Percentiles rank a stretch among this genome's conserved stretches.
Conservation (phyloP, 2,888 invertebrate species). For the Cylindroiulus punctatus region DNA sequence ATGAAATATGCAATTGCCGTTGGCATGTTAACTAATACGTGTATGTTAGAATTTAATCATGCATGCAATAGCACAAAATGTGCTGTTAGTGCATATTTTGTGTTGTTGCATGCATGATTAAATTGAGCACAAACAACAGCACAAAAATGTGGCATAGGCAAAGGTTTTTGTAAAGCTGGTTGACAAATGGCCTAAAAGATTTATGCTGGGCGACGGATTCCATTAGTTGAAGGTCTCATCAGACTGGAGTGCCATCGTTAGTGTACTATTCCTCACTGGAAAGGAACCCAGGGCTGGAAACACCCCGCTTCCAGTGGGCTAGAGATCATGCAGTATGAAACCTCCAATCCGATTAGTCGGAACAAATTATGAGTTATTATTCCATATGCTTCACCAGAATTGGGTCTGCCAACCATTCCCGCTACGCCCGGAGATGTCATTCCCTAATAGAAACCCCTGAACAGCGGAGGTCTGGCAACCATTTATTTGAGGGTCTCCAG, state of each 20-base stretch:
- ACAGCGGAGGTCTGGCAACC: neutral
- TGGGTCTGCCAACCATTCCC: neutral
- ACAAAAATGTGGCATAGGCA: too few relatives aligned
- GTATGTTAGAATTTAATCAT: too few relatives aligned
- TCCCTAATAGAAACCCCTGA: neutral
- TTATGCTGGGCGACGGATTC: neutral
- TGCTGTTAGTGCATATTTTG: too few relatives aligned
- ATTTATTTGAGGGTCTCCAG: neutral
- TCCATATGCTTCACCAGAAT: neutral
- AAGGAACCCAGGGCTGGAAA: slow-evolving; percentile 2
- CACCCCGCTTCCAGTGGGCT: neutral
- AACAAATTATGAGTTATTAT: slow-evolving; percentile 6
- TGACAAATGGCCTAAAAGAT: neutral
- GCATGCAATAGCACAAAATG: too few relatives aligned
- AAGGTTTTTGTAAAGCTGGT: too few relatives aligned
- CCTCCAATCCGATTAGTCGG: neutral
- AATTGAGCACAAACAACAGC: too few relatives aligned
- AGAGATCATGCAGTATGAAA: neutral
- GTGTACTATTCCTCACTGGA: neutral
- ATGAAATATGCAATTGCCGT: too few relatives aligned
- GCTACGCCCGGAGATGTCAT: neutral
- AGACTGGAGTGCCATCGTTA: neutral
- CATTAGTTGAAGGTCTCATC: neutral
- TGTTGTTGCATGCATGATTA: too few relatives aligned
- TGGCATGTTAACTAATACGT: too few relatives aligned